phyloP scores from a whole-genome alignment of 2,888 invertebrate genomes.

The Rugalucina vietnamica region DNA sequence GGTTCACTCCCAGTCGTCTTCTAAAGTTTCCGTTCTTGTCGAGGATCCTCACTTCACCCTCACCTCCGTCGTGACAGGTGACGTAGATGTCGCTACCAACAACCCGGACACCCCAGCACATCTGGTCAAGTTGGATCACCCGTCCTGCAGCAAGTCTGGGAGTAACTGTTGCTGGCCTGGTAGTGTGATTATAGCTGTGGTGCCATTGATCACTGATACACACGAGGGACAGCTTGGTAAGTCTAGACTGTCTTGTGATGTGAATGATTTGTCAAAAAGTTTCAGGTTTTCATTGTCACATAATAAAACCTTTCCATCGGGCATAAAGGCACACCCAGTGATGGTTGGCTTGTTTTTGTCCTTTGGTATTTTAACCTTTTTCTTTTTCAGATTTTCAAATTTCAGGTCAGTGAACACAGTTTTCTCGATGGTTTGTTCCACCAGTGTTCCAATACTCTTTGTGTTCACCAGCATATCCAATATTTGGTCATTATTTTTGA shows the following conservation, averaged over 20 bases:
- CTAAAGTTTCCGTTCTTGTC: neutral
- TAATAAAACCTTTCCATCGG: neutral
- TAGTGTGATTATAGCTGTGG: neutral
- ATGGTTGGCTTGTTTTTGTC: neutral
- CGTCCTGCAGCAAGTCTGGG: neutral
- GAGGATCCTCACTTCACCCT: neutral
- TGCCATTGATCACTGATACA: neutral
- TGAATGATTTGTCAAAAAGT: neutral
- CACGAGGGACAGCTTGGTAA: neutral
- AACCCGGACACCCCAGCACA: neutral
- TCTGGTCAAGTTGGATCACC: neutral
- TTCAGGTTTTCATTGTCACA: neutral
- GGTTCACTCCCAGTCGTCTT: neutral
- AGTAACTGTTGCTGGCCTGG: neutral
- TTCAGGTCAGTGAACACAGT: neutral
- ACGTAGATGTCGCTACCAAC: neutral
- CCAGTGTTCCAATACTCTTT: neutral
- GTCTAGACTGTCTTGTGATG: neutral
- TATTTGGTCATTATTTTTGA: neutral
- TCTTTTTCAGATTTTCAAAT: neutral
- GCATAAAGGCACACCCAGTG: neutral
- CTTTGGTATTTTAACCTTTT: neutral
- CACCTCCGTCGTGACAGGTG: neutral
- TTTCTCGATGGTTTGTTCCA: neutral
- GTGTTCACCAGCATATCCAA: neutral